Conservation (phyloP, 1,140 invertebrate species). For the Pachyrhynchus sulphureomaculatus region DNA sequence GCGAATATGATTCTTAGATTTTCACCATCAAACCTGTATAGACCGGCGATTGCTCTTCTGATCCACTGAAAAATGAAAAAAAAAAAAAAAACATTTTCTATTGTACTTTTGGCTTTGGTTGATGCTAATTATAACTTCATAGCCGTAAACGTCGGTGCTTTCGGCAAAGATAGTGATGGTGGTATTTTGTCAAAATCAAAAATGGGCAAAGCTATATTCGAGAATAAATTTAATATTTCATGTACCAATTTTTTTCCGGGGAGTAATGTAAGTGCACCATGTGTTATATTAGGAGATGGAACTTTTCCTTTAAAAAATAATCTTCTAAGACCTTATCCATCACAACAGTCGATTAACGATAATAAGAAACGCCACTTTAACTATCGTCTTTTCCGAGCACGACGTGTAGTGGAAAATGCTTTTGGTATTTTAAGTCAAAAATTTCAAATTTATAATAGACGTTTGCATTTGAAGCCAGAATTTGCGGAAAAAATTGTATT, state of each 20-base stretch:
- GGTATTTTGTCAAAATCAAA: constrained; percentile 36
- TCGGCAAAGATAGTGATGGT: constrained; percentile 49
- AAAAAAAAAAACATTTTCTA: constrained; percentile 49
- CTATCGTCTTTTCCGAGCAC: constrained; percentile 8
- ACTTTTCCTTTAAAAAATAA: constrained; percentile 22
- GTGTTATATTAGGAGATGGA: constrained; percentile 20
- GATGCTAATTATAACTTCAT: constrained; percentile 54
- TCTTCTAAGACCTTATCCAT: constrained; percentile 10
- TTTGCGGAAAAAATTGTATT: constrained; percentile 15
- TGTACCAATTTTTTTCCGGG: constrained; percentile 4
- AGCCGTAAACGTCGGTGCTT: constrained; percentile 51
- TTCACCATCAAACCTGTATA: too few relatives aligned
- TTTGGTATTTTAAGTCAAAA: constrained; percentile 21
- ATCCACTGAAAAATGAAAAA: too few relatives aligned
- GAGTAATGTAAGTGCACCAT: constrained; percentile 10
- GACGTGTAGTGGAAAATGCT: constrained; percentile 32
- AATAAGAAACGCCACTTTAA: too few relatives aligned
- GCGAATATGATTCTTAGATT: too few relatives aligned
- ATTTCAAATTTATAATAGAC: constrained; percentile 16
- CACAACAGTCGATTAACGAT: too few relatives aligned
- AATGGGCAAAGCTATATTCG: constrained; percentile 16
- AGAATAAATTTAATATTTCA: not conserved
- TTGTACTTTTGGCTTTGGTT: constrained; percentile 53
- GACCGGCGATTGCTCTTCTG: too few relatives aligned
- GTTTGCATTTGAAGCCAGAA: constrained; percentile 14